A percentile compares a stretch with the other conserved stretches of the same genome.
These are phyloP conservation scores for Erebia aethiops DNA, from an alignment of 2,888 invertebrate species.

Conservation along the genomic window DNA sequence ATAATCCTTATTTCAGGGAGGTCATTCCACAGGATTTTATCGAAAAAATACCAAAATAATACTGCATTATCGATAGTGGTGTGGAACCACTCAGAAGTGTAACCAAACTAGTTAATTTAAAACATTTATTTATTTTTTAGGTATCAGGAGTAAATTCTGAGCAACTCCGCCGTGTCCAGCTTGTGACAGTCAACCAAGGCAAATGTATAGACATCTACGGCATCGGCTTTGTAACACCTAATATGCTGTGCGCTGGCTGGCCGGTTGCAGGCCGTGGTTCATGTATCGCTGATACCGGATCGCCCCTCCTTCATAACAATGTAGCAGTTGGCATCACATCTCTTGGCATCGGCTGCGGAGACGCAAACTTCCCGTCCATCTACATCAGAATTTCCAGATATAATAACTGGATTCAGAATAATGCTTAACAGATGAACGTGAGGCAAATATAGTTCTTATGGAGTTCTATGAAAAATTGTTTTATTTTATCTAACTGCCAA, in stretches of 20 bases:
- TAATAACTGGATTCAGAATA: neutral
- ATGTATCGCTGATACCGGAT: neutral
- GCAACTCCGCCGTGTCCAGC: slow-evolving; percentile 18
- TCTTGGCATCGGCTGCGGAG: neutral
- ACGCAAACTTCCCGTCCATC: neutral
- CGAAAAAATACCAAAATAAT: too few species aligned
- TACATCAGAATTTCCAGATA: slow-evolving; percentile 11
- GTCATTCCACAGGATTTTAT: too few species aligned
- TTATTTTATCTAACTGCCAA: neutral
- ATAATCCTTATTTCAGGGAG: too few species aligned
- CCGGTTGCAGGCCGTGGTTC: neutral
- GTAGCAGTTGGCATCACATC: slow-evolving; percentile 7
- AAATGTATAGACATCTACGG: slow-evolving; percentile 12
- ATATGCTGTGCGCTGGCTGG: slow-evolving; percentile 11
- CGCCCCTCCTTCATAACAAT: slow-evolving; percentile 7
- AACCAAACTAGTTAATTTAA: too few species aligned
- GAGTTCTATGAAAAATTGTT: neutral
- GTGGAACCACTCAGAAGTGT: too few species aligned
- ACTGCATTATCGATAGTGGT: too few species aligned
- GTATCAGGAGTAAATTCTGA: slow-evolving; percentile 3
- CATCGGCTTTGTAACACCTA: neutral
- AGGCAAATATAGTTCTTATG: neutral
- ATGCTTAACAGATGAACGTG: neutral
- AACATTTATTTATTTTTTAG: too few species aligned
- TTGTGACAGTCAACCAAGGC: slow-evolving; percentile 24